Percentiles rank a stretch among this genome's conserved stretches.
These are phyloP conservation scores for Phrixothrix hirtus DNA, from an alignment of 2,888 invertebrate genomes.

Conservation along the genomic window DNA sequence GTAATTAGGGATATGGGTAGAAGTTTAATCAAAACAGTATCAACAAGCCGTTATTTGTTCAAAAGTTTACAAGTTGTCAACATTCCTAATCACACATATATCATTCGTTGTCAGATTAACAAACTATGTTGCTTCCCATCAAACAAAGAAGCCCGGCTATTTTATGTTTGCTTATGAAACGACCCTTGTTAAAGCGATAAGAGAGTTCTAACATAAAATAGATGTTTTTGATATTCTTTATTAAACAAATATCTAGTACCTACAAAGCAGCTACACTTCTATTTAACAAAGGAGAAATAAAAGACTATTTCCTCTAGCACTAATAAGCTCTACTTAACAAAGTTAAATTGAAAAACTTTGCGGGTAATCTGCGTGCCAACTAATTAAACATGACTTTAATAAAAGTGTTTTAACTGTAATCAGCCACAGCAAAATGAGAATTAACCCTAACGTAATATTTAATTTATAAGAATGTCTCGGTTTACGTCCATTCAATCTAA, in stretches of 20 bases:
- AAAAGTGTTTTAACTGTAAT: conserved; percentile 42
- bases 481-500: too few species aligned
- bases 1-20: too few species aligned
- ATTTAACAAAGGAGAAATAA: too few species aligned
- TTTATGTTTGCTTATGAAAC: background rate
- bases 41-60: background rate
- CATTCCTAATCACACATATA: background rate
- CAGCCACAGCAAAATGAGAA: conserved; percentile 32
- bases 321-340: conserved; percentile 50
- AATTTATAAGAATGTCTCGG: too few species aligned
- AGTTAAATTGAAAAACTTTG: conserved; percentile 53
- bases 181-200: background rate
- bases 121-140: background rate
- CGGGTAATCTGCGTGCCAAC: conserved; percentile 50
- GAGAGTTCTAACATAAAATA: background rate
- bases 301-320: too few species aligned
- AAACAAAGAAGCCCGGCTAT: background rate
- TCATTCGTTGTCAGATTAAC: background rate
- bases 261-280: too few species aligned
- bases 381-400: conserved; percentile 48
- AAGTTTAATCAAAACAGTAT: background rate
- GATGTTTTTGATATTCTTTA: background rate
- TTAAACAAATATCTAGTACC: background rate
- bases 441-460: too few species aligned
- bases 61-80: background rate